Percentiles rank a stretch among this genome's conserved stretches.
Evolutionary conservation across 2,113 vertebrate genomes (phyloP).

Genomic region (Muntiacus muntjak): DNA sequence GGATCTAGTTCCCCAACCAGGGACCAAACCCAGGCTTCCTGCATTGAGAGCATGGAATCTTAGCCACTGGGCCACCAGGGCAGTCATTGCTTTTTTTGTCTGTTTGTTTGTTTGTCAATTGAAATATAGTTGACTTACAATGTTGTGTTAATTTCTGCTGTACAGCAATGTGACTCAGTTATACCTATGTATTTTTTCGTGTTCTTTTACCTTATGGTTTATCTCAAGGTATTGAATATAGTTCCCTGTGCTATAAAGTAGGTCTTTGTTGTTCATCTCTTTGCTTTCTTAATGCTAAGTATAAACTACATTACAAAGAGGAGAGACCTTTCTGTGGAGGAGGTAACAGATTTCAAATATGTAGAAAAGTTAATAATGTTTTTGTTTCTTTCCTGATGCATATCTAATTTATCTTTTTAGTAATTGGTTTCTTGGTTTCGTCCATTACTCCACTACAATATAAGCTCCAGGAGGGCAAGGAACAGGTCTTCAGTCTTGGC

Average conservation of each 20-base stretch:
- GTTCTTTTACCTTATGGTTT: neutral
- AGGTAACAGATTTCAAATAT: neutral
- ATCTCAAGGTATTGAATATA: neutral
- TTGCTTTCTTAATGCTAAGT: neutral
- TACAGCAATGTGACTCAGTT: neutral
- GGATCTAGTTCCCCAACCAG: neutral
- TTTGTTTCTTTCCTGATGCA: neutral
- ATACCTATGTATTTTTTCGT: neutral
- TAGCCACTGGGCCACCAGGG: neutral
- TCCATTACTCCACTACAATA: neutral
- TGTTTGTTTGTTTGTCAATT: neutral
- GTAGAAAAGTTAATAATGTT: neutral
- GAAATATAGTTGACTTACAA: neutral
- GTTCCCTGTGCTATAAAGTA: neutral
- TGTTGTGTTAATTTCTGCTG: neutral
- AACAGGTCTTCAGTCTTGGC: neutral
- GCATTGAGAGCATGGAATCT: neutral
- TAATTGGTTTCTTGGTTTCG: neutral
- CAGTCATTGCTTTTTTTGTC: neutral
- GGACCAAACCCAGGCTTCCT: neutral
- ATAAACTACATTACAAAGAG: neutral
- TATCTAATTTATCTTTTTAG: neutral
- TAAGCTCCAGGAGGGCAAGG: neutral
- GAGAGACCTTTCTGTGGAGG: neutral
- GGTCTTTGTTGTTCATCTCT: neutral